Conservation (phyloP, 2,113 vertebrate genomes). For the Phainopepla nitens region DNA sequence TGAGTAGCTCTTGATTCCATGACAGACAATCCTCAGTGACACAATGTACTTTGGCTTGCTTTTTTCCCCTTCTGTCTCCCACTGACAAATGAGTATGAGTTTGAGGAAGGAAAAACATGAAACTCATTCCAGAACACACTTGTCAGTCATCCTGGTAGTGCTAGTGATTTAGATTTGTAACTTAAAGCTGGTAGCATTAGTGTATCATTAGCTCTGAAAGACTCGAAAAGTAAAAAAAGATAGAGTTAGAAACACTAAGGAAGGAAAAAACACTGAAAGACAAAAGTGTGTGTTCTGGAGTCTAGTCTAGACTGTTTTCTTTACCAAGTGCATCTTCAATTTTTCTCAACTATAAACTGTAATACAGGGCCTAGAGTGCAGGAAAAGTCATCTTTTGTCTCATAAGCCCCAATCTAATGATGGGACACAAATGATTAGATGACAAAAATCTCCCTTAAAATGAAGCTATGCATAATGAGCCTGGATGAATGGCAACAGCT, state of each 20-base stretch:
- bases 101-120: neutral
- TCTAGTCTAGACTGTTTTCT: neutral
- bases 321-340: neutral
- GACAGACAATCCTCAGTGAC: neutral
- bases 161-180: conserved; percentile 12
- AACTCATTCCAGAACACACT: neutral
- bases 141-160: neutral
- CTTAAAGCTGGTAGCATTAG: neutral
- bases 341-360: neutral
- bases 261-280: neutral
- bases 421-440: neutral
- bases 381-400: neutral
- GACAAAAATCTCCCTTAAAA: neutral
- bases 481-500: neutral
- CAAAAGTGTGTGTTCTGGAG: neutral
- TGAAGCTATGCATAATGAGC: neutral
- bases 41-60: neutral
- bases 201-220: conserved; percentile 11
- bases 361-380: neutral
- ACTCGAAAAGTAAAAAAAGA: conserved; percentile 7
- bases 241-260: neutral
- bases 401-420: neutral
- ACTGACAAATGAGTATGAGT: neutral
- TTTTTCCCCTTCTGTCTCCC: neutral
- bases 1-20: neutral